Evolutionary conservation across 2,888 invertebrate genomes (phyloP), one percentile per base, ranked within the genome.

Genomic region (Eucera pruinosa): DNA sequence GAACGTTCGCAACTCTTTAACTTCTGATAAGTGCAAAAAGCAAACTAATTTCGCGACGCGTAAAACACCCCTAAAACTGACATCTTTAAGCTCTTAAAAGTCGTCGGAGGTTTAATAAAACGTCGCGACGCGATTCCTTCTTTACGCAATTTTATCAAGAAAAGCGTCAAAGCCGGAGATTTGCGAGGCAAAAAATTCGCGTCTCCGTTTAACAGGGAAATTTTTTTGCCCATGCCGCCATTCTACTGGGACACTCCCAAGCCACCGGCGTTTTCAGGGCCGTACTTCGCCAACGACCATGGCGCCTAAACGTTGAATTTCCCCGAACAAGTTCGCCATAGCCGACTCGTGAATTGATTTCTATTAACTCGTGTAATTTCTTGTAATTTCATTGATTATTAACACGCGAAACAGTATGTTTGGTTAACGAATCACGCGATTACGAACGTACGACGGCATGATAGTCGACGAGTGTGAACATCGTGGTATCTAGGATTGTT

Each of bases 271-370:
- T 15, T 30, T 27, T 15, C 41, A 70, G 50, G 64, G 39, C 50
- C 55, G 69, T 61, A 72, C 65, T 60, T 72, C 64, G 41, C 11
- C 50, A 25, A 20, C 20, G 11, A 61, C 47, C 47, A 55, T 15
- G 66, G 45, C 68, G 47, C 73, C 55, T 48, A 55, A 61, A 65
- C 52, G 62, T 43, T 25, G 50, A 41, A 57, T 36, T 82, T 82
- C 82, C 61, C 50, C 30, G 79, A 82, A 81, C 47, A 55, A 18
- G 43, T 1, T 43, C 2, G 13, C 11, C 23, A n/a, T 25, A 64
- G 54, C 43, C 36, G 36, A 48, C 41, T 52, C 33, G 43, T 61
- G 52, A n/a, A n/a, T n/a, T n/a, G n/a, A n/a, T n/a, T n/a, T n/a
- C n/a, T n/a, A n/a, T n/a, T n/a, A n/a, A n/a, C n/a, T n/a, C n/a